These are phyloP conservation scores for Ailuropoda melanoleuca DNA, from an alignment of 2,113 vertebrate species.

Conservation along the genomic window DNA sequence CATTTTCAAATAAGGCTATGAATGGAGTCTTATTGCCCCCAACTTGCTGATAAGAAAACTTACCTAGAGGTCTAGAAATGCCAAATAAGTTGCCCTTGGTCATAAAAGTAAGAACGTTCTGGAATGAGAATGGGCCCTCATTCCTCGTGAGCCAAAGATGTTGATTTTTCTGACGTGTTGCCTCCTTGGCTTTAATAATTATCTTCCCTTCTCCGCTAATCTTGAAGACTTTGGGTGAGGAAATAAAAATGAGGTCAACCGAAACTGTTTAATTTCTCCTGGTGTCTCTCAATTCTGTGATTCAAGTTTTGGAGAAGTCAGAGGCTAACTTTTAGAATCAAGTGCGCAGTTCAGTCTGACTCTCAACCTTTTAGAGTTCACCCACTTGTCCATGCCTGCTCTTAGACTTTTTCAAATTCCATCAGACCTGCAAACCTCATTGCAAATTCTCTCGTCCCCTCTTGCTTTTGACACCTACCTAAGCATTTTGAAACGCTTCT, in stretches of 20 bases:
- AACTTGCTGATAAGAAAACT: not conserved
- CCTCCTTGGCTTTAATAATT: not conserved
- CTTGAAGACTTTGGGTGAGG: not conserved
- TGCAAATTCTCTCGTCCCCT: not conserved
- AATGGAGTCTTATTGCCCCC: not conserved
- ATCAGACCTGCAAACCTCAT: not conserved
- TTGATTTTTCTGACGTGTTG: not conserved
- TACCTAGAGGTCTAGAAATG: not conserved
- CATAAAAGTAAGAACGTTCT: not conserved
- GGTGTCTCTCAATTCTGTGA: not conserved
- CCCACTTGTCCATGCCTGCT: not conserved
- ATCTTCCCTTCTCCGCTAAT: not conserved
- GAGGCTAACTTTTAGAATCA: not conserved
- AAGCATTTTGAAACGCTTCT: not conserved
- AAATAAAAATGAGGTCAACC: not conserved
- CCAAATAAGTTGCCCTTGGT: not conserved
- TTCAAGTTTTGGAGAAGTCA: not conserved
- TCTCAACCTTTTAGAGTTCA: not conserved
- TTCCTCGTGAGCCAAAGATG: not conserved
- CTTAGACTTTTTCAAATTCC: not conserved
- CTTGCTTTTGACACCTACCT: not conserved
- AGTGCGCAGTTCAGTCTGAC: not conserved
- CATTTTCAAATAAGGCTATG: not conserved
- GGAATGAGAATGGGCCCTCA: not conserved
- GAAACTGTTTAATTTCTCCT: not conserved